Base-by-base conservation (phyloP, 2,797 vertebrate genomes). In the Staurois parvus region DNA sequence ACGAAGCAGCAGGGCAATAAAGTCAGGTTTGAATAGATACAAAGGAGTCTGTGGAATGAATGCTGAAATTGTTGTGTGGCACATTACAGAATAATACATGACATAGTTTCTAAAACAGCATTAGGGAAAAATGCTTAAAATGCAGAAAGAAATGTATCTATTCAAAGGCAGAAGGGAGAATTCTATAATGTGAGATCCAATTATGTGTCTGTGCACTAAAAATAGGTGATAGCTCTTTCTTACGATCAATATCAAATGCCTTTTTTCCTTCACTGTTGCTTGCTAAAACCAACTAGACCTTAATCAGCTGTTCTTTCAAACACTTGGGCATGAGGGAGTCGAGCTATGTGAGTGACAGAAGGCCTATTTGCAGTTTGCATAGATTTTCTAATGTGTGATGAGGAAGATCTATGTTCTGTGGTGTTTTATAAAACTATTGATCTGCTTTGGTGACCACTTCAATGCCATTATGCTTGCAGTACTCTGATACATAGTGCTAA, bases 261-360 rank as follows among this genome's bases (percentile, higher is more conserved):
- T 84, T 84, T 85, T 76, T 75, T 80, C 40, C 19, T 9, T 85
- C 70, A 64, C 70, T 69, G 84, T 85, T 67, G 40, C 70, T 69
- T 72, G 59, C 84, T 85, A 74, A 74, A 85, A 85, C 84, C 74
- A 80, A 77, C 84, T 42, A 80, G 76, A 80, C 84, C 77, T 85
- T 85, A 79, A 85, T 85, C 84, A 85, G 70, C 21, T 85, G 56
- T 85, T 79, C 84, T 85, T 80, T 85, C 77, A 69, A 74, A 74
- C 40, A 85, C 84, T 79, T 74, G 69, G 69, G 52, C 84, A 67
- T 68, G 26, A 75, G 59, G 42, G 59, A 80, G 77, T 80, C 84
- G 13, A 80, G 69, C 77, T 85, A 62, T n/a, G 29, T 56, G 59
- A 79, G 3, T 40, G 56, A 73, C 77, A 85, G 70, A 80, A 70